These are phyloP conservation scores for Mesorhabditis belari DNA, from an alignment of 2,888 invertebrate genomes.

Conservation along the genomic window DNA sequence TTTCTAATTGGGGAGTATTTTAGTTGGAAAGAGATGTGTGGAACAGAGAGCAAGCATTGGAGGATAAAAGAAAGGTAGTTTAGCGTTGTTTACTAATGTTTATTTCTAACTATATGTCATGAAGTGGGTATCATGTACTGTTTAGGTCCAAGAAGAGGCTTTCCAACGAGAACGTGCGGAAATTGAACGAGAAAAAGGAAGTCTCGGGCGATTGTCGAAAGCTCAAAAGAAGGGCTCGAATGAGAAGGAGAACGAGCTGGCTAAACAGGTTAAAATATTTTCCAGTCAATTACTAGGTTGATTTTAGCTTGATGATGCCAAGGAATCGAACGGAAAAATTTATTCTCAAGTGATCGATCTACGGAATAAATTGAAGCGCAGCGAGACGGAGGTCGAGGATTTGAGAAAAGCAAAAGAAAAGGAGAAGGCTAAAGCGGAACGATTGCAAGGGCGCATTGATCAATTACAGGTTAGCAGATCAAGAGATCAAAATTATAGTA, in stretches of 20 bases:
- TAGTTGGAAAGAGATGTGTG: background rate
- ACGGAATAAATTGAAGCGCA: background rate
- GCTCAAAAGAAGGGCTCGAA: background rate
- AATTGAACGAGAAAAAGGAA: no score
- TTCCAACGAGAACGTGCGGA: no score
- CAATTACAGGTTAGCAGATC: background rate
- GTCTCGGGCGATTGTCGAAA: no score
- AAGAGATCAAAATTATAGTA: no score
- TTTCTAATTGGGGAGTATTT: background rate
- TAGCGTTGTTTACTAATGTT: background rate
- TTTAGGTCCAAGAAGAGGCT: no score
- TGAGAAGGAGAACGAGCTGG: background rate
- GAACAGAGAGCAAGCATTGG: background rate
- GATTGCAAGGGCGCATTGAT: background rate
- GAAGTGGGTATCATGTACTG: no score
- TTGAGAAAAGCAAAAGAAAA: background rate
- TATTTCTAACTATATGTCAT: no score
- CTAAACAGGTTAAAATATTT: no score
- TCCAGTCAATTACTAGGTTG: no score
- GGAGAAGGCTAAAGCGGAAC: background rate
- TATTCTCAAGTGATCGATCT: background rate
- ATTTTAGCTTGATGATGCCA: background rate
- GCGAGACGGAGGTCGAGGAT: background rate
- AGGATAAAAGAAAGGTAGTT: background rate
- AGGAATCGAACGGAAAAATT: background rate